These are phyloP conservation scores for Lasius platythorax DNA, from an alignment of 2,888 invertebrate genomes.

Conservation along the genomic window DNA sequence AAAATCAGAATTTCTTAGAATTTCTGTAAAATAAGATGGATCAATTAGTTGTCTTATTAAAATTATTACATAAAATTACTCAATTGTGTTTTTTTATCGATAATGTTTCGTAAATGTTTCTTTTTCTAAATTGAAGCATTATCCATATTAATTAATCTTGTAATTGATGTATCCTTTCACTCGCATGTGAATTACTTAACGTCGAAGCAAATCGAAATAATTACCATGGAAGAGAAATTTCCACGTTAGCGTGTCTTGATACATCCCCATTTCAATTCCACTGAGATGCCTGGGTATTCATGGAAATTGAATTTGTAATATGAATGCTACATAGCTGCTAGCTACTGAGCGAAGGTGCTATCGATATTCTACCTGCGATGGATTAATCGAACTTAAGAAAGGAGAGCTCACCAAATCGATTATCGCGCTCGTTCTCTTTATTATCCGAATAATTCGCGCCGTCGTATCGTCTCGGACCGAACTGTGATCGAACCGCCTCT, in stretches of 20 bases:
- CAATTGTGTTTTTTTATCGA: background rate
- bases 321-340: conserved; percentile 36
- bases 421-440: background rate
- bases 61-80: background rate
- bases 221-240: conserved; percentile 26
- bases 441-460: background rate
- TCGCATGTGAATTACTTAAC: conserved; percentile 38
- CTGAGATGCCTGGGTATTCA: conserved; percentile 51
- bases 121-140: background rate
- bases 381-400: conserved; percentile 37
- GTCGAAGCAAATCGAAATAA: conserved; percentile 39
- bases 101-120: background rate
- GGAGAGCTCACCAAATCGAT: conserved; percentile 9
- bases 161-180: background rate
- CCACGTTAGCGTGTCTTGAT: conserved; percentile 12
- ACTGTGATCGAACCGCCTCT: background rate
- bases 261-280: conserved; percentile 55
- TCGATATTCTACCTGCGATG: conserved; percentile 36
- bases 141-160: conserved; percentile 8
- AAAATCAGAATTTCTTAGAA: background rate
- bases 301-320: conserved; percentile 66
- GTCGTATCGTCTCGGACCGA: background rate
- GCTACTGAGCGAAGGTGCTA: conserved; percentile 39
- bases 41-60: background rate
- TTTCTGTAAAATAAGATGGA: conserved; percentile 6